A percentile compares a stretch with the other conserved stretches of the same genome.
phyloP scores from a whole-genome alignment of 2,797 vertebrate species.

The Malurus leucopterus region DNA sequence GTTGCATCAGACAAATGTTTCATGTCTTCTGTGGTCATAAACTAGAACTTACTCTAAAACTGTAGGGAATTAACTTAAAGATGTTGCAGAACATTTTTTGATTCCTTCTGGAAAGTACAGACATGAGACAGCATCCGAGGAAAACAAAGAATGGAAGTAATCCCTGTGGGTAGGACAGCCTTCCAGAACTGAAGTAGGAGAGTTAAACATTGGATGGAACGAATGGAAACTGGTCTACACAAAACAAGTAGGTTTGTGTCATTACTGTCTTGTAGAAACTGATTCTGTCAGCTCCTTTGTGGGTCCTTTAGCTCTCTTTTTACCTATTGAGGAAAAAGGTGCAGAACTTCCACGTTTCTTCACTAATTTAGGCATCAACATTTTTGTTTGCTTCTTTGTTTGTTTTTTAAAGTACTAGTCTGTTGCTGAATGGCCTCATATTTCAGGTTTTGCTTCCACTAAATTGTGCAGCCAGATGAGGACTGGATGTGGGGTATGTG shows the following conservation, averaged over 20 bases:
- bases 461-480: not conserved
- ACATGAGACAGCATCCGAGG: not conserved
- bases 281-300: not conserved
- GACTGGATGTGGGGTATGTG: not conserved
- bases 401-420: not conserved
- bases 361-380: not conserved
- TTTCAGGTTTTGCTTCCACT: not conserved
- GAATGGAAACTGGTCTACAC: not conserved
- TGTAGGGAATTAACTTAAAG: not conserved
- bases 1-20: not conserved
- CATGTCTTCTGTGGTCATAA: not conserved
- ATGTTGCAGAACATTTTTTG: not conserved
- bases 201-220: not conserved
- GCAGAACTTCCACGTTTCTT: not conserved
- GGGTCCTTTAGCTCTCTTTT: not conserved
- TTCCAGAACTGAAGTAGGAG: not conserved
- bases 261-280: not conserved
- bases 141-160: not conserved
- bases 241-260: not conserved
- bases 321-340: not conserved
- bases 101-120: not conserved
- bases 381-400: not conserved
- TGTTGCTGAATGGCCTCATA: not conserved
- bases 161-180: not conserved
- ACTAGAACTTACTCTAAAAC: not conserved